These are phyloP conservation scores for Drosophila pseudotalamancana DNA, from an alignment of 2,888 invertebrate genomes.

Conservation along the genomic window DNA sequence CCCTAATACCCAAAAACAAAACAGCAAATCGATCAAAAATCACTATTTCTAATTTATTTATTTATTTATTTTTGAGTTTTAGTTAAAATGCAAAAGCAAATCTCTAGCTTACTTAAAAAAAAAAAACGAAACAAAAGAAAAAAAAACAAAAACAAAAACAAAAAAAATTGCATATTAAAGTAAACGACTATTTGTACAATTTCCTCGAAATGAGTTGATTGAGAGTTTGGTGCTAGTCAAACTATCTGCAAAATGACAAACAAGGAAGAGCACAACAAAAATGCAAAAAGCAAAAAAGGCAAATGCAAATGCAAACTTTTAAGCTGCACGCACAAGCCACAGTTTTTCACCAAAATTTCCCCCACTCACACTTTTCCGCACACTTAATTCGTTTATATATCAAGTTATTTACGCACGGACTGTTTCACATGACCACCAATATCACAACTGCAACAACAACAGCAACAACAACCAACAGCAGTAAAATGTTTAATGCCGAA, in stretches of 20 bases:
- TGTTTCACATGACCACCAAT: constrained; percentile 66
- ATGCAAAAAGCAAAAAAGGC: neutral
- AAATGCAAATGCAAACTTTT: constrained; percentile 30
- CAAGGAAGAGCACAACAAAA: constrained; percentile 24
- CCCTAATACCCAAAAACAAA: constrained; percentile 28
- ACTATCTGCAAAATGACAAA: constrained; percentile 73
- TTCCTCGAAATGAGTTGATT: constrained; percentile 61
- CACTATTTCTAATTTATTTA: constrained; percentile 64
- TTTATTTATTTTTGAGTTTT: constrained; percentile 62
- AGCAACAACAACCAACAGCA: constrained; percentile 54
- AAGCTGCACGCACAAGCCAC: constrained; percentile 57
- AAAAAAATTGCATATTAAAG: constrained; percentile 62
- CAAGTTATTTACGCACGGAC: constrained; percentile 76
- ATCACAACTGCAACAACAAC: constrained; percentile 39
- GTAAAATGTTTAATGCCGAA: constrained; percentile 70
- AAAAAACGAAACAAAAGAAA: constrained; percentile 19
- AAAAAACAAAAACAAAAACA: constrained; percentile 19
- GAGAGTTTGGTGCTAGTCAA: constrained; percentile 84
- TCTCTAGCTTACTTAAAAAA: constrained; percentile 32
- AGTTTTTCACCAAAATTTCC: constrained; percentile 1
- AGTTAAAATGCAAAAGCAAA: constrained; percentile 41
- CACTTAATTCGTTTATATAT: constrained; percentile 44
- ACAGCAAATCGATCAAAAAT: constrained; percentile 35
- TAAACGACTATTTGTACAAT: constrained; percentile 50
- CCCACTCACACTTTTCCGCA: constrained; percentile 19